Evolutionary conservation across 2,888 invertebrate species (phyloP), one percentile per base, ranked within the genome.

Genomic region (Bugulina stolonifera): DNA sequence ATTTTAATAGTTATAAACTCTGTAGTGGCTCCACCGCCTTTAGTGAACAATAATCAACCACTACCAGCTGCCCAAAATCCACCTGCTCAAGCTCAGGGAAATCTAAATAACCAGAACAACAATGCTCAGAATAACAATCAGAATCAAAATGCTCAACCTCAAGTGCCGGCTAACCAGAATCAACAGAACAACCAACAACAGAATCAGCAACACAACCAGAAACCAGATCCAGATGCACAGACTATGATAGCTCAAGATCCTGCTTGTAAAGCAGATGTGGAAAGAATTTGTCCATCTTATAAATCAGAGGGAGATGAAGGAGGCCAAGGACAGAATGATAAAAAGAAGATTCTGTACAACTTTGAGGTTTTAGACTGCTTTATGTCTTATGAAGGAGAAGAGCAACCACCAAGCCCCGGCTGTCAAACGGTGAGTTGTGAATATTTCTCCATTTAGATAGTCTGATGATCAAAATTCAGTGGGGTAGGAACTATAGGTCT

Each of bases 281-380:
- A 64, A 64, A 27, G 64, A 27, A 64, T 64, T 29, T 64, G 64
- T n/a, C n/a, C n/a, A 14, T 5, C 5, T 25, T 23, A 25, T 23
- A 5, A 23, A 3, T 18, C 22, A 23, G 55, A 25, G 5, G 27
- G 32, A 27, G 32, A 64, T 64, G 27, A 27, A 32, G 32, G 32
- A 64, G 57, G n/a, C n/a, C 3, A 25, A 5, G 23, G 10, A 57
- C 3, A 22, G 23, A 5, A n/a, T 23, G 64, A 64, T 25, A 32
- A 64, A 32, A 64, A 64, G 35, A 34, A 70, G 29, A 70, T 70
- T 23, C 52, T n/a, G 3, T 23, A 27, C 32, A 70, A 70, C 23
- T 70, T 70, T 43, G 70, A 70, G 18, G 70, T 70, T 5, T 32
- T 70, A 2, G 43, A 70, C 25, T 70, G 70, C 25, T 54, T 70